Base-by-base conservation (phyloP, 2,797 vertebrate species). In the Tokudaia tokunoshimensis region DNA sequence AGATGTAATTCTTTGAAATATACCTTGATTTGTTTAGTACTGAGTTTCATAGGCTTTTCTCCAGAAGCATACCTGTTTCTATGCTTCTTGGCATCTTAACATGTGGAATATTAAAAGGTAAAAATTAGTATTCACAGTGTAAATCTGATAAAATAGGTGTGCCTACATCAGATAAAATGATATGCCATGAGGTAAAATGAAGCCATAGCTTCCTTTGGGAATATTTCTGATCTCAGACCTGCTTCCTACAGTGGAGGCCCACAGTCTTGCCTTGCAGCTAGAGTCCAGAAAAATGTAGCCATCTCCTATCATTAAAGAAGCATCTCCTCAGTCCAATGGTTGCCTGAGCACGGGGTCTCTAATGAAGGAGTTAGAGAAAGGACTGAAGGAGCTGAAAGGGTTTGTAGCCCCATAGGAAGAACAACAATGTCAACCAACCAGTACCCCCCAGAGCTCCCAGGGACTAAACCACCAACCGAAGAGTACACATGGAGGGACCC, bases 1-100 rank as follows among this genome's bases (percentile, higher is more conserved):
- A 13, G 3, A 87, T 80, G 52, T 9, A 59, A 89, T 34, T 88
- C 31, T 92, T 13, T 90, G n/a, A 96, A 89, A 88, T 57, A n/a
- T 5, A 14, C 50, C 6, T 94, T 93, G 17, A 50, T 70, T 61
- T 90, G 41, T 91, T 85, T 75, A 52, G 26, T 52, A 31, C 93
- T 85, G 80, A 86, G 75, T 72, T 80, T 55, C 57, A 31, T 57
- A n/a, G 9, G 4, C n/a, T 84, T 65, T 9, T 59, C 11, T 76
- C 8, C 10, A 47, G 13, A 50, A 91, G 44, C 4, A 57, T 65
- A 20, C 1, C 24, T 50, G 7, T 80, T 88, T 79, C 44, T 65
- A 72, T 80, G 85, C 10, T 5, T 13, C 6, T 1, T 34, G 41
- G 50, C 10, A 88, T 2, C 37, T 11, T 63, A 34, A 4, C 4